Evolutionary conservation across 2,888 invertebrate genomes (phyloP), one percentile per base, ranked within the genome.

Genomic region (Napeogenes inachia): DNA sequence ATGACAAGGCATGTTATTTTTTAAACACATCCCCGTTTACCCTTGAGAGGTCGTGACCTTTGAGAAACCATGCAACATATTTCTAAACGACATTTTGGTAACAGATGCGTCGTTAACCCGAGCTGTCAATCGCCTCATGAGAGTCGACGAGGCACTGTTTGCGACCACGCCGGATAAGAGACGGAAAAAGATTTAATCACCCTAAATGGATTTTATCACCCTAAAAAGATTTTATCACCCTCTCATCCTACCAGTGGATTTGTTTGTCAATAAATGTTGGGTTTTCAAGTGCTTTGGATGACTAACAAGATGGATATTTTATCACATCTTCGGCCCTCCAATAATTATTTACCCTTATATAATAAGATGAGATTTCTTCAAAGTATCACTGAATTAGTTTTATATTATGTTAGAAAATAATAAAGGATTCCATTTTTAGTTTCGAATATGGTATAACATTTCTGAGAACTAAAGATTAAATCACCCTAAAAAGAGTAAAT

Each of bases 31-130:
- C 35, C 35, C 35, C 42, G 21, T 21, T 1, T 21, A 21, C 42
- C 42, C 10, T 42, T 42, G 42, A 42, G 42, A 12, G 21, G 50
- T 50, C 6, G 35, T 50, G 13, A 30, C 50, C 21, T 50, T 4
- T 10, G 12, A 50, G 30, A 50, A n/a, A 8, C 8, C 8, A 30
- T 21, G 30, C 6, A n/a, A 50, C 21, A 47, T 57, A 5, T 5
- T 35, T 13, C 38, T 57, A 21, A 30, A 54, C 3, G 4, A 73
- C 75, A 80, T 78, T 81, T 72, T 79, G 78, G 78, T 82, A 73
- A 79, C 89, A 88, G 91, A 90, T 83, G 87, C 89, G 76, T 87
- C 89, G 70, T 81, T 91, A 83, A 87, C 85, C 74, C 89, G 91
- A 70, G 87, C 90, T 45, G 90, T 89, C 68, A 91, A 88, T 78